phyloP scores from a whole-genome alignment of 2,797 vertebrate species.

The Lepilemur ruficaudatus region DNA sequence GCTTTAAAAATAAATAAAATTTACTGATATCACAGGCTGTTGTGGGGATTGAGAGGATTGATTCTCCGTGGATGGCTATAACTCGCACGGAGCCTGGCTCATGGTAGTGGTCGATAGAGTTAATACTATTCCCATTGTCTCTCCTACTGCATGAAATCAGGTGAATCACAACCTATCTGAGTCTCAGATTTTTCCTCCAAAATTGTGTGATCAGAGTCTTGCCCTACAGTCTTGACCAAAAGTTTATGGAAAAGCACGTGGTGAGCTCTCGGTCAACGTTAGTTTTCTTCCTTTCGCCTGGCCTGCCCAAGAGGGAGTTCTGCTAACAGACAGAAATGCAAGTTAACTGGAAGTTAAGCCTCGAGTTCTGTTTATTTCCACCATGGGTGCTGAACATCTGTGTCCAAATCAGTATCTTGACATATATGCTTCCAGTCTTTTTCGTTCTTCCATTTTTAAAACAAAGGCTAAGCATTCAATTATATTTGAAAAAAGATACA shows the following conservation, averaged over 20 bases:
- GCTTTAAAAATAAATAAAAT: conserved; percentile 12
- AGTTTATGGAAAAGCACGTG: not conserved
- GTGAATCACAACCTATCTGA: not conserved
- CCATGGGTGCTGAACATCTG: not conserved
- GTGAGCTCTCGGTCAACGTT: not conserved
- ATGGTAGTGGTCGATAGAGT: not conserved
- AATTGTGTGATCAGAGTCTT: not conserved
- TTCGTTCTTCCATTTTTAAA: not conserved
- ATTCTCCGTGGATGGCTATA: not conserved
- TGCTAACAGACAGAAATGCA: not conserved
- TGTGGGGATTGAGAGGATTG: not conserved
- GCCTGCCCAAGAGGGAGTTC: not conserved
- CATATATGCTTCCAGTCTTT: not conserved
- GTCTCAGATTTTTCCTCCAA: not conserved
- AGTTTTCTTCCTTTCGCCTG: not conserved
- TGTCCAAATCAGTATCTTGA: not conserved
- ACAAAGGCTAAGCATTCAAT: not conserved
- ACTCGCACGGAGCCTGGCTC: not conserved
- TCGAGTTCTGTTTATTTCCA: not conserved
- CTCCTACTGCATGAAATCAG: not conserved
- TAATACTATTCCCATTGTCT: not conserved
- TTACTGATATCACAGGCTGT: not conserved
- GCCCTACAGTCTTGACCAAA: not conserved
- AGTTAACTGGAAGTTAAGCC: not conserved
- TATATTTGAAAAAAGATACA: not conserved